Base-by-base conservation (phyloP, 2,113 vertebrate genomes). In the Abramis brama region DNA sequence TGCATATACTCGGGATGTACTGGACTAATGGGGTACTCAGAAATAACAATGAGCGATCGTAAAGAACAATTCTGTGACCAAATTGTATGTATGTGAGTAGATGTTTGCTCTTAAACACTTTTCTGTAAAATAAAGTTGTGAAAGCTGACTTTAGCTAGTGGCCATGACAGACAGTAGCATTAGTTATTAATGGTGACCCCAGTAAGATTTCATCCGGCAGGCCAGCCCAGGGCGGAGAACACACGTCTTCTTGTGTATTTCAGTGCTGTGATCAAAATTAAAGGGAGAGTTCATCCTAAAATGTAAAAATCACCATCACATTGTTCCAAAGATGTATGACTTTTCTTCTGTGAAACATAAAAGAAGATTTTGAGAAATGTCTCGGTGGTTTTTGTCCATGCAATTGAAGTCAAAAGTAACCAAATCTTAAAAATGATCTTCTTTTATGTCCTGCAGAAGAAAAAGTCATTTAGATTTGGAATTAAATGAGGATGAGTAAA, bases 171-270 rank as follows among this genome's bases (percentile, higher is more conserved):
- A 94, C 87, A 92, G 93, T 92, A 91, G 87, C 92, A 94, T 95
- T 92, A 94, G 90, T 93, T 95, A 95, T 95, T 95, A 92, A 94
- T 92, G 87, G 88, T 91, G 93, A 93, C 93, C 92, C 91, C 78
- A 79, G 87, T 86, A 80, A 83, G 80, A 87, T 87, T 79, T 23
- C 77, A 68, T 45, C 91, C 87, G 8, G 68, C 27, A 19, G 91
- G 88, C 59, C 36, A 86, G 91, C 93, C 86, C 27, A 1, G 87
- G 93, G 91, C 43, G 47, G 89, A 82, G 90, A 91, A 90, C 90
- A 87, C 71, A 33, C 30, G 5, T 55, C 27, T 52, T n/a, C 39
- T 83, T 62, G 43, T 36, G 30, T 75, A 25, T 64, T 23, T 15
- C 23, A 25, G 25, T 57, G 11, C 68, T 57, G 50, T 3, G 17